phyloP scores from a whole-genome alignment of 2,797 vertebrate species.

The Galago senegalensis region DNA sequence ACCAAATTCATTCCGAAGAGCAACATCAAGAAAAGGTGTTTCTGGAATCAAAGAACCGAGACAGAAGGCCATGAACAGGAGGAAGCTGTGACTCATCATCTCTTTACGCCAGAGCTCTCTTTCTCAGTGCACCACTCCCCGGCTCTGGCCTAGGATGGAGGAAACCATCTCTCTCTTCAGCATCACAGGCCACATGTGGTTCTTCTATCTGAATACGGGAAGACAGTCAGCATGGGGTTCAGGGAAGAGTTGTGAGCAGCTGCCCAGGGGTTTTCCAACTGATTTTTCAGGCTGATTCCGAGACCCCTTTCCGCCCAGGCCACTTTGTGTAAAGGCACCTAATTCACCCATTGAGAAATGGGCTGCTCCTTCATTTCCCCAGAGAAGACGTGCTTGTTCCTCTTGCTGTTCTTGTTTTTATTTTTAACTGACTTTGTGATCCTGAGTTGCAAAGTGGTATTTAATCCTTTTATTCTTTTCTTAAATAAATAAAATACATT shows the following conservation, averaged over 20 bases:
- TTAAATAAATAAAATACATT: neutral
- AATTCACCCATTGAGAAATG: neutral
- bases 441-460: neutral
- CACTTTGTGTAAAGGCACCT: neutral
- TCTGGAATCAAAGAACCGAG: neutral
- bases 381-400: neutral
- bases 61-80: neutral
- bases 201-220: neutral
- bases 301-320: neutral
- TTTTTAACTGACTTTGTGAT: constrained; percentile 23
- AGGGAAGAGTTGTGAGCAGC: neutral
- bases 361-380: neutral
- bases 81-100: neutral
- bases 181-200: neutral
- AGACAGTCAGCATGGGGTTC: neutral
- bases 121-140: neutral
- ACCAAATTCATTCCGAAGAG: neutral
- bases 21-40: neutral
- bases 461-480: neutral
- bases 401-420: neutral
- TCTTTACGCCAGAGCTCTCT: neutral
- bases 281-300: neutral
- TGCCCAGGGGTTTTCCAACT: neutral
- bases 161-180: neutral
- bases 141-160: neutral